phyloP scores from a whole-genome alignment of 2,888 invertebrate genomes.

The Heliconius cydno region DNA sequence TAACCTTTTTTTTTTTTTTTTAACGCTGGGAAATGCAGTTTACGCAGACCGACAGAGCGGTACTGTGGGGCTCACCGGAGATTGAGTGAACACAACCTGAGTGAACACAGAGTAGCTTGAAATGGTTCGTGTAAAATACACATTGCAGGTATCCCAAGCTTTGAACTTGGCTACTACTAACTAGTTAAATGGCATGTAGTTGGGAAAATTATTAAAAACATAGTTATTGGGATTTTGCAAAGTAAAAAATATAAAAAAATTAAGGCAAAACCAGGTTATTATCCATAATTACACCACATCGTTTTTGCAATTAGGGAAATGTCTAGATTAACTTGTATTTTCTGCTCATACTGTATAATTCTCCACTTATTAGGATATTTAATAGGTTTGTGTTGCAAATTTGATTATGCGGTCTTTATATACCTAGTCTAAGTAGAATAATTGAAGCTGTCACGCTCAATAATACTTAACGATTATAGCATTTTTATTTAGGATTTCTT shows the following conservation, averaged over 20 bases:
- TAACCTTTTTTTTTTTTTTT: too few relatives aligned
- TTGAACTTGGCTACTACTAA: too few relatives aligned
- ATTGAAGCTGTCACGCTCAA: not conserved
- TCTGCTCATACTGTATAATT: constrained; percentile 4
- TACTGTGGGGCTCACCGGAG: too few relatives aligned
- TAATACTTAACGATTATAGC: not conserved
- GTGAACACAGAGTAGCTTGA: too few relatives aligned
- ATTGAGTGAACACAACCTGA: too few relatives aligned
- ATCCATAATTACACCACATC: not conserved
- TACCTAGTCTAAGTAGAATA: not conserved
- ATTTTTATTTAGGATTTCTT: not conserved
- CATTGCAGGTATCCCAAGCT: too few relatives aligned
- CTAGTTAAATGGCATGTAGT: too few relatives aligned
- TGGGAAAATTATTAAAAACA: not conserved
- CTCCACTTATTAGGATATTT: constrained; percentile 7
- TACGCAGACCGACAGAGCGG: too few relatives aligned
- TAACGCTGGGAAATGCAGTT: too few relatives aligned
- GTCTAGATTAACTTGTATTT: not conserved
- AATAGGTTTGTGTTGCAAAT: constrained; percentile 10
- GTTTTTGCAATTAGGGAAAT: not conserved
- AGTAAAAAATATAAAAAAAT: not conserved
- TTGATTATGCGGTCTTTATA: not conserved
- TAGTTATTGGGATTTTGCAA: not conserved
- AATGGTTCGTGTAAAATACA: too few relatives aligned
- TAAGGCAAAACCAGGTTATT: not conserved